Evolutionary conservation across 1,140 invertebrate genomes (phyloP).

Genomic region (Formica selysi): DNA sequence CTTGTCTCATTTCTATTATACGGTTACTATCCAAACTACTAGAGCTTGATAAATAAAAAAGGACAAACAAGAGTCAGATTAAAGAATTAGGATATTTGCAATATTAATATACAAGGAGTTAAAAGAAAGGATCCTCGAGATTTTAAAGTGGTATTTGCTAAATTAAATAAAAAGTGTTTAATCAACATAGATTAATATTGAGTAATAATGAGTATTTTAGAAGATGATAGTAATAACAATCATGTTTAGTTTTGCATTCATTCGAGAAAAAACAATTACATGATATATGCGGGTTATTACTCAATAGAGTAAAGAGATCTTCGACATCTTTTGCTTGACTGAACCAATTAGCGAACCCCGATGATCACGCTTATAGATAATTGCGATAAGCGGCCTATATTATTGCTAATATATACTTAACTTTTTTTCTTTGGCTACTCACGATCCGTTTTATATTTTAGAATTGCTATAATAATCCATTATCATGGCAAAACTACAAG

Average conservation of each 20-base stretch:
- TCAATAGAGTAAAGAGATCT: background rate
- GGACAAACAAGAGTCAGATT: conserved; percentile 12
- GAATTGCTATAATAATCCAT: background rate
- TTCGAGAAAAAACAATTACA: background rate
- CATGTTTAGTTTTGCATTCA: background rate
- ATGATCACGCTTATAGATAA: background rate
- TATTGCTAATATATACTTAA: background rate
- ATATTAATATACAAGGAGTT: background rate
- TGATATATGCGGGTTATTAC: conserved; percentile 2
- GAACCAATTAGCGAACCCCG: conserved; percentile 30
- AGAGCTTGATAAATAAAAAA: conserved; percentile 39
- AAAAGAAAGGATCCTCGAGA: background rate
- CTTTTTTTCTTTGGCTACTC: background rate
- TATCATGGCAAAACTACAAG: background rate
- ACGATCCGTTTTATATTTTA: background rate
- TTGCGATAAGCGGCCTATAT: background rate
- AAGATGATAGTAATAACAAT: background rate
- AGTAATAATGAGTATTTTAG: background rate
- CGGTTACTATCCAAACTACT: conserved; percentile 21
- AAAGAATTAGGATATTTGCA: background rate
- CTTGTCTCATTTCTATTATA: background rate
- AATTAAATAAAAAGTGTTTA: background rate
- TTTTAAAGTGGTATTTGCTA: background rate
- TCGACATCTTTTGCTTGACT: conserved; percentile 16
- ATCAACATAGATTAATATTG: background rate